Percentiles rank a stretch among this genome's conserved stretches.
Conservation (phyloP, 2,797 vertebrate genomes). For the Discoglossus pictus region DNA sequence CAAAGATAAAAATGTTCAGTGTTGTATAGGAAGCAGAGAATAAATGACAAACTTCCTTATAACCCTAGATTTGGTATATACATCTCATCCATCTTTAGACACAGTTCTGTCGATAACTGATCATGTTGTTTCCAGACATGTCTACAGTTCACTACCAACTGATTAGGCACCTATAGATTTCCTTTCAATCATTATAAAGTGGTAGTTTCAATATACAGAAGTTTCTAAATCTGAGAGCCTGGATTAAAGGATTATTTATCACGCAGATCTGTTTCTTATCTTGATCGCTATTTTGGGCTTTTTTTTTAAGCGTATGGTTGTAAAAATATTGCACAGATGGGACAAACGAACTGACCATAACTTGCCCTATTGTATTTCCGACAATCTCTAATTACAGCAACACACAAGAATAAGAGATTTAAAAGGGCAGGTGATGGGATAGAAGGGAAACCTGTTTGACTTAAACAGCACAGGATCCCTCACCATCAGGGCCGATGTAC, state of each 20-base stretch:
- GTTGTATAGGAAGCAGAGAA: too few relatives aligned
- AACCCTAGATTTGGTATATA: too few relatives aligned
- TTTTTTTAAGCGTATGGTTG: constrained; percentile 75
- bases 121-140: constrained; percentile 54
- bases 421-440: constrained; percentile 94
- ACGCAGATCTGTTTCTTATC: constrained; percentile 52
- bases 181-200: constrained; percentile 57
- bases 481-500: constrained; percentile 98
- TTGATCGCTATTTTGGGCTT: constrained; percentile 51
- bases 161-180: constrained; percentile 62
- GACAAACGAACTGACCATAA: constrained; percentile 83
- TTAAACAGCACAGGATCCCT: constrained; percentile 87
- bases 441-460: constrained; percentile 95
- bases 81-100: constrained; percentile 16
- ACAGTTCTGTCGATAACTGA: constrained; percentile 61
- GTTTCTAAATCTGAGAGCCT: constrained; percentile 48
- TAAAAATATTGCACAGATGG: constrained; percentile 90
- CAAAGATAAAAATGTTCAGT: too few relatives aligned
- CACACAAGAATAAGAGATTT: constrained; percentile 72
- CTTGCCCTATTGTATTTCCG: constrained; percentile 93
- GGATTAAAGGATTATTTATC: constrained; percentile 58
- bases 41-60: too few relatives aligned
- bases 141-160: constrained; percentile 53
- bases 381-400: constrained; percentile 94
- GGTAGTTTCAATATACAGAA: constrained; percentile 49